A percentile compares a stretch with the other conserved stretches of the same genome.
These are phyloP conservation scores for Microcaecilia unicolor DNA, from an alignment of 2,797 vertebrate genomes.

Conservation along the genomic window DNA sequence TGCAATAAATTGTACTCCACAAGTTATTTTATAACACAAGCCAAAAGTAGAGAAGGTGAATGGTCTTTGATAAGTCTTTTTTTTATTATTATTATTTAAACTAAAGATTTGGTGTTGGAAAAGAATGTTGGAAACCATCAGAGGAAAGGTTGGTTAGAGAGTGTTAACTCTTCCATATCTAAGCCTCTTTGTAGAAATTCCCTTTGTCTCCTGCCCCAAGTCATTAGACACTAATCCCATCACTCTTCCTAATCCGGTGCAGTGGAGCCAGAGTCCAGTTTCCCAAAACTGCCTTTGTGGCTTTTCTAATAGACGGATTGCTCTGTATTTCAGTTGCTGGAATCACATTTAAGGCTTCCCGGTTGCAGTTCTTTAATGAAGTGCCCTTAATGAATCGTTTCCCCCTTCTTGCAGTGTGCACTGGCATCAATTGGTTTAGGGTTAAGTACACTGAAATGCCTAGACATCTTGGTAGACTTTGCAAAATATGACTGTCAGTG, in stretches of 20 bases:
- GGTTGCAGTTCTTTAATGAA: conserved; percentile 66
- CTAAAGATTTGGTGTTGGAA: conserved; percentile 31
- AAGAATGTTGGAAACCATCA: conserved; percentile 62
- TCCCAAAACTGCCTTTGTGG: conserved; percentile 77
- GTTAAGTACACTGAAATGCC: conserved; percentile 54
- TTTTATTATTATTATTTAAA: conserved; percentile 17
- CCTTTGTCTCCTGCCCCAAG: conserved; percentile 98
- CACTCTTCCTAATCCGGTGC: conserved; percentile 95
- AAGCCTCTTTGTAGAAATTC: conserved; percentile 98
- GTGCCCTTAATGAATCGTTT: conserved; percentile 77
- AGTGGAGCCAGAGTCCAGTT: conserved; percentile 82
- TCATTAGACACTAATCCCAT: conserved; percentile 99
- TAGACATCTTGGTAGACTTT: conserved; percentile 50
- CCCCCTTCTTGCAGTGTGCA: conserved; percentile 54
- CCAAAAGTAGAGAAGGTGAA: conserved; percentile 42
- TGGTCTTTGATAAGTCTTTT: conserved; percentile 36
- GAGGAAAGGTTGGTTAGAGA: conserved; percentile 68
- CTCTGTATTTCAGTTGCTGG: conserved; percentile 59
- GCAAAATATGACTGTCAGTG: conserved; percentile 64
- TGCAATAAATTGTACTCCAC: too few relatives aligned
- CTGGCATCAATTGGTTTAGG: conserved; percentile 58
- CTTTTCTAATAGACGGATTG: conserved; percentile 67
- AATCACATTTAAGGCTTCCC: conserved; percentile 54
- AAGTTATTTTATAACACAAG: too few relatives aligned
- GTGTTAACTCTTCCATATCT: conserved; percentile 99